Conservation (phyloP, 1,140 invertebrate species). For the Pollicipes pollicipes region DNA sequence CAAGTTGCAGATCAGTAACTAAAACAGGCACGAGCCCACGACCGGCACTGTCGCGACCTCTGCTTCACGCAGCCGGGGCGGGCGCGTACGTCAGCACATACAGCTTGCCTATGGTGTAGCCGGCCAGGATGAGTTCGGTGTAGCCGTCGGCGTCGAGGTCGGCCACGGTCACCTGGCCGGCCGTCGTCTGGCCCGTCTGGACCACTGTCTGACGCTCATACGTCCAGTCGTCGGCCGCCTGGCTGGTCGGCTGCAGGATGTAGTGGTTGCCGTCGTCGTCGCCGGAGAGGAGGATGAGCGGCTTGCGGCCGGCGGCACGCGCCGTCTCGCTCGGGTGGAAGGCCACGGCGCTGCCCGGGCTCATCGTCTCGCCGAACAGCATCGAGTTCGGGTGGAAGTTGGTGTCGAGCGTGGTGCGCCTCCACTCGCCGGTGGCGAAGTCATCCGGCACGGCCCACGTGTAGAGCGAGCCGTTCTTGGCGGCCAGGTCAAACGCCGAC, state of each 20-base stretch:
- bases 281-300: slow-evolving; percentile 25
- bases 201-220: slow-evolving; percentile 21
- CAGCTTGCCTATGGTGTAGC: slow-evolving; percentile 22
- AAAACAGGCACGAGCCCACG: too few species aligned
- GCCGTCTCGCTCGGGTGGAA: slow-evolving; percentile 21
- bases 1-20: too few species aligned
- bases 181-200: slow-evolving; percentile 14
- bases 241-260: slow-evolving; percentile 22
- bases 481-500: slow-evolving; percentile 18
- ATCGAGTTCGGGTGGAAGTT: slow-evolving; percentile 19
- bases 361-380: slow-evolving; percentile 20
- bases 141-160: slow-evolving; percentile 28
- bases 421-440: slow-evolving; percentile 14
- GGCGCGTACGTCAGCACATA: slow-evolving; percentile 25
- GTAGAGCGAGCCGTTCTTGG: slow-evolving; percentile 21
- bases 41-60: too few species aligned
- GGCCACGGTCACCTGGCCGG: slow-evolving; percentile 20
- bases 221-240: slow-evolving; percentile 22
- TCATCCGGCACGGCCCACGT: slow-evolving; percentile 22
- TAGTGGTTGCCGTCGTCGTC: slow-evolving; percentile 28
- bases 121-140: slow-evolving; percentile 25
- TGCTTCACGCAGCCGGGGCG: not conserved
- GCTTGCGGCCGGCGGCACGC: slow-evolving; percentile 19
- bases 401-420: not conserved
- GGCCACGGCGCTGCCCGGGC: slow-evolving; percentile 21